Base-by-base conservation (phyloP, 2,797 vertebrate species). In the Melanotaenia nigrans region DNA sequence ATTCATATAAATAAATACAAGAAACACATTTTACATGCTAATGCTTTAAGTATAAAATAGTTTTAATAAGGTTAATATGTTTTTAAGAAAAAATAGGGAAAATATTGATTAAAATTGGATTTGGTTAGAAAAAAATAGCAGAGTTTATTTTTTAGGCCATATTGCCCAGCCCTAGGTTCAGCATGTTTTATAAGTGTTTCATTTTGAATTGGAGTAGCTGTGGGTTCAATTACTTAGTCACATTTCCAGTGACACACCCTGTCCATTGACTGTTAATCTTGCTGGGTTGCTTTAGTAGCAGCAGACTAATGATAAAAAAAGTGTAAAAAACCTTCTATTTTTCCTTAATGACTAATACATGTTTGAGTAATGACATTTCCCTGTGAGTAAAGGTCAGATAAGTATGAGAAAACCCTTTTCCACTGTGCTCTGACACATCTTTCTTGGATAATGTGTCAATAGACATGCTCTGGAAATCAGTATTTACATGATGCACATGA, bases 371-470 rank as follows among this genome's bases (percentile, higher is more conserved):
- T 73, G 63, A 71, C 73, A 42, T 81, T 25, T 55, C 24, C 53
- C 53, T 55, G 53, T 13, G 25, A 4, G 87, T 80, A 86, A 90
- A 86, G 89, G 78, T 87, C 80, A 73, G 82, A 79, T 76, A 64
- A 81, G 32, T 75, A 75, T 79, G 65, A 88, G 24, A 88, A 87
- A 85, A 87, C 85, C 84, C 67, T 63, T 77, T 82, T 87, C 84
- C 73, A 58, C 78, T 58, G 51, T 25, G 63, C 78, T 78, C 65
- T 74, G 77, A 57, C 77, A 77, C 63, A 64, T 82, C 69, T 90
- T 90, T 92, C 81, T 84, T 75, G 79, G 87, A 82, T 89, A 85
- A 93, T 92, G 92, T 89, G 89, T 92, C 90, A 88, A 82, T 90
- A 90, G 81, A 70, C 90, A 80, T 70, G 64, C 68, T 85, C 68